Conservation (phyloP, 2,888 invertebrate species). For the Ophraella communa region DNA sequence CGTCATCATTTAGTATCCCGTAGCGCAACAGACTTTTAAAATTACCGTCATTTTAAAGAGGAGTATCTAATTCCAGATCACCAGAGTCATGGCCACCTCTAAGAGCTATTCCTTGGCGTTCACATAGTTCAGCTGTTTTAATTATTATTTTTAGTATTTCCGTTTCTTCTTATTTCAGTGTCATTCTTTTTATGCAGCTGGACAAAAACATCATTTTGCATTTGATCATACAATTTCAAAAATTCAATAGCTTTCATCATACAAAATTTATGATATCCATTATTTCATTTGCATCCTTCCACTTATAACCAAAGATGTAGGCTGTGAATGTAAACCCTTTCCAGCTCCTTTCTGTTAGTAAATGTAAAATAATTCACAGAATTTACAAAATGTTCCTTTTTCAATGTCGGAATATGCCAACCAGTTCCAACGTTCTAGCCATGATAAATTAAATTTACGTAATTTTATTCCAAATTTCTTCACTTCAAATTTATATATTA, state of each 20-base stretch:
- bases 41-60: background rate
- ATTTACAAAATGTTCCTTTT: too few species aligned
- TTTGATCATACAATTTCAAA: background rate
- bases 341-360: too few species aligned
- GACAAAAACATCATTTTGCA: background rate
- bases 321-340: too few species aligned
- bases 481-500: too few species aligned
- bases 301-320: too few species aligned
- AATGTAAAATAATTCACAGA: too few species aligned
- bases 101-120: conserved; percentile 6
- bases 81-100: background rate
- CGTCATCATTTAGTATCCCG: background rate
- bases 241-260: background rate
- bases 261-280: background rate
- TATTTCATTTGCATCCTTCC: conserved; percentile 1
- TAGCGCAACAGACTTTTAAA: too few species aligned
- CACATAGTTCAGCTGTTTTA: conserved; percentile 13
- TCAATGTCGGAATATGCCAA: too few species aligned
- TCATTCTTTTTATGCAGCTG: background rate
- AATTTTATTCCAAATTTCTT: too few species aligned
- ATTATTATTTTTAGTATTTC: conserved; percentile 5
- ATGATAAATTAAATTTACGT: too few species aligned
- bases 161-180: background rate
- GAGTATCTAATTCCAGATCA: background rate
- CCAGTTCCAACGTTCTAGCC: too few species aligned